Evolutionary conservation across 2,888 invertebrate species (phyloP).

Genomic region (Charanyca ferruginea): DNA sequence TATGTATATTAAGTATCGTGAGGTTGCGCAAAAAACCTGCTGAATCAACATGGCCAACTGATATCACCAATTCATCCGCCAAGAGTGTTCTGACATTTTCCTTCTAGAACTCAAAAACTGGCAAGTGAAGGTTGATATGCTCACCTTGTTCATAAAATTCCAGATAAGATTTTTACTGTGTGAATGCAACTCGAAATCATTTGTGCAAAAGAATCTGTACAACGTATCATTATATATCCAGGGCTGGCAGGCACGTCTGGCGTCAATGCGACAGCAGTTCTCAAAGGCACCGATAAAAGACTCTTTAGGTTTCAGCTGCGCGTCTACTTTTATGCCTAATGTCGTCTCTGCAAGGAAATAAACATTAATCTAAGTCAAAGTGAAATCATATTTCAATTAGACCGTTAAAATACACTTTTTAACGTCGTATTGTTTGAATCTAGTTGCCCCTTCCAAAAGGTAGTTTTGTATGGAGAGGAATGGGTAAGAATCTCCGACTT

Average conservation of each 20-base stretch:
- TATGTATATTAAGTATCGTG: no score
- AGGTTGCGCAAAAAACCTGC: no score
- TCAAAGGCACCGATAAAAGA: conserved; percentile 63
- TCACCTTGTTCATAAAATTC: conserved; percentile 59
- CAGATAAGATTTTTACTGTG: conserved; percentile 37
- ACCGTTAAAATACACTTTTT: no score
- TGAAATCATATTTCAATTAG: no score
- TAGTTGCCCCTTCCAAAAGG: no score
- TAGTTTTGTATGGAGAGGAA: no score
- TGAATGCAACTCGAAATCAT: conserved; percentile 19
- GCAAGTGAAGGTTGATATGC: not conserved
- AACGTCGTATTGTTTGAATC: no score
- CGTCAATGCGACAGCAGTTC: conserved; percentile 43
- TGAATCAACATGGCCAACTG: no score
- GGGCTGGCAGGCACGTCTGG: conserved; percentile 58
- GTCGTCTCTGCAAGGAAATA: conserved; percentile 58
- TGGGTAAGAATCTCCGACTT: no score
- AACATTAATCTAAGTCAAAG: not conserved
- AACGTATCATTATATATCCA: conserved; percentile 65
- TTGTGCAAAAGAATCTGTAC: conserved; percentile 38
- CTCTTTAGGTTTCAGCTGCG: conserved; percentile 53
- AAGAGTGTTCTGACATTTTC: no score
- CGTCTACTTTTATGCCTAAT: conserved; percentile 52
- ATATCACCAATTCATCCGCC: no score
- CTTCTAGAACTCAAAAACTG: no score